Percentiles rank a stretch among this genome's conserved stretches.
phyloP scores from a whole-genome alignment of 2,888 invertebrate species.

The Pogonocherus hispidulus region DNA sequence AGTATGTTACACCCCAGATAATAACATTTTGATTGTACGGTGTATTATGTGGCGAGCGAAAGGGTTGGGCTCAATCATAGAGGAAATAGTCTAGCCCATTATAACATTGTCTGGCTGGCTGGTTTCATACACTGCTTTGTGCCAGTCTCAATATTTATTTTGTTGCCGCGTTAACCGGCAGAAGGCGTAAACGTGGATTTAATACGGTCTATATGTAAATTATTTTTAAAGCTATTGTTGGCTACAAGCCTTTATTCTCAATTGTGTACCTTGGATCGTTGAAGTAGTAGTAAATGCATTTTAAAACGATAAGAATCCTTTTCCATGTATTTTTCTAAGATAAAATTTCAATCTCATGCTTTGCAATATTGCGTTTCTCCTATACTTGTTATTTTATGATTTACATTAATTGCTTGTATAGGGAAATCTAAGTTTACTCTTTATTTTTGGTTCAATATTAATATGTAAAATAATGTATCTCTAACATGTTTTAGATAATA shows the following conservation, averaged over 20 bases:
- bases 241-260: not conserved
- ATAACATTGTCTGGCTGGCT: slow-evolving; percentile 34
- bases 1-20: slow-evolving; percentile 61
- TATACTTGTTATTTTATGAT: too few relatives aligned
- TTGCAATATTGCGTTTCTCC: too few relatives aligned
- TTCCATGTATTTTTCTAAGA: too few relatives aligned
- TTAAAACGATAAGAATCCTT: not conserved
- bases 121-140: slow-evolving; percentile 17
- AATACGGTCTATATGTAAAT: slow-evolving; percentile 26
- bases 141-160: slow-evolving; percentile 29
- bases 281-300: not conserved
- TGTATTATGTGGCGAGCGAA: slow-evolving; percentile 35
- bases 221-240: slow-evolving; percentile 11
- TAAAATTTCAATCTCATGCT: too few relatives aligned
- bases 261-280: not conserved
- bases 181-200: slow-evolving; percentile 26
- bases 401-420: too few relatives aligned
- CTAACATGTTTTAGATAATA: too few relatives aligned
- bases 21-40: slow-evolving; percentile 62
- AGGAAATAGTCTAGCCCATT: slow-evolving; percentile 37
- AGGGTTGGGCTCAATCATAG: slow-evolving; percentile 38
- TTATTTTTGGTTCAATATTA: too few relatives aligned
- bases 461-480: too few relatives aligned
- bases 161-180: slow-evolving; percentile 17
- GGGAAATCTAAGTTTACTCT: too few relatives aligned